Evolutionary conservation across 2,797 vertebrate genomes (phyloP).

Genomic region (Alosa sapidissima): DNA sequence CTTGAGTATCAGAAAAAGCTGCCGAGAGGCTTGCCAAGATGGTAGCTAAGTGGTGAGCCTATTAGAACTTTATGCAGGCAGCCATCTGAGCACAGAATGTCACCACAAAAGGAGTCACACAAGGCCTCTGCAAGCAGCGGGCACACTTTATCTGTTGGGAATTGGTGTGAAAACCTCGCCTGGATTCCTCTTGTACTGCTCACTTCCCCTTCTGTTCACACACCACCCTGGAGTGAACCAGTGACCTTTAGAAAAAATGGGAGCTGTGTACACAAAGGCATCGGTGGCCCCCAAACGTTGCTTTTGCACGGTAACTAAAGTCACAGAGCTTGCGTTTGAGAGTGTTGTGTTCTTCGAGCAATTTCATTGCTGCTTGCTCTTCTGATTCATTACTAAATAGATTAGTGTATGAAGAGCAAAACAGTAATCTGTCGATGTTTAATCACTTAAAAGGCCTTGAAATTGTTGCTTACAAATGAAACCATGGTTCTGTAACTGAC

Average conservation of each 20-base stretch:
- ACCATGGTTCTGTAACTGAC: not conserved
- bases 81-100: not conserved
- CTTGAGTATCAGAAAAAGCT: not conserved
- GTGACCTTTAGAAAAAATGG: not conserved
- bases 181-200: not conserved
- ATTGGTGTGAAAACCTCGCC: not conserved
- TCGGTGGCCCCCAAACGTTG: not conserved
- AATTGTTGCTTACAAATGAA: not conserved
- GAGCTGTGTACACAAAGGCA: not conserved
- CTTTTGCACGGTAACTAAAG: not conserved
- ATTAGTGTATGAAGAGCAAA: not conserved
- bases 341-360: not conserved
- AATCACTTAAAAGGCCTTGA: slow-evolving; percentile 14
- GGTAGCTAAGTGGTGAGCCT: not conserved
- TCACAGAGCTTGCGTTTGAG: not conserved
- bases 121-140: not conserved
- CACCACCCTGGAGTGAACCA: not conserved
- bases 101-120: not conserved
- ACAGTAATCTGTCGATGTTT: not conserved
- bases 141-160: too few relatives aligned
- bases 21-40: not conserved
- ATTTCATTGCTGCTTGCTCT: not conserved
- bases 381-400: not conserved
- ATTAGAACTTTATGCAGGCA: too few relatives aligned
- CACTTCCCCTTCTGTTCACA: not conserved